Conservation (phyloP, 2,888 invertebrate genomes). For the Cyrtodaria siliqua region DNA sequence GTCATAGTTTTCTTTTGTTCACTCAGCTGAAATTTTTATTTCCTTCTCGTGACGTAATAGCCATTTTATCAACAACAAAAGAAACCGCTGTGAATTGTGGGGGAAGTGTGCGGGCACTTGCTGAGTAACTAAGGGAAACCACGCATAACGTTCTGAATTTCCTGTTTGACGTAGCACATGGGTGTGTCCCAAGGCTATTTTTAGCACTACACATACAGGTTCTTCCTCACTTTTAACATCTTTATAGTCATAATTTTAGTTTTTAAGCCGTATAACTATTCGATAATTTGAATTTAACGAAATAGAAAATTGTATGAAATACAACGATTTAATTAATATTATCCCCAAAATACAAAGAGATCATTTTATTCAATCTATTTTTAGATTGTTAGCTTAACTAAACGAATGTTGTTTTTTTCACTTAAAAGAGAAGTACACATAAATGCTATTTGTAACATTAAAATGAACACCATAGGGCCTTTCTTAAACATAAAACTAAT, state of each 20-base stretch:
- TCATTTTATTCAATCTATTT: too few species aligned
- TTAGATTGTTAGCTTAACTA: too few species aligned
- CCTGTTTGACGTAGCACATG: slow-evolving; percentile 29
- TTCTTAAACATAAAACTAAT: too few species aligned
- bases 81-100: slow-evolving; percentile 52
- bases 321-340: too few species aligned
- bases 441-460: too few species aligned
- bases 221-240: not conserved
- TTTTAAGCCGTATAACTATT: too few species aligned
- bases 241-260: not conserved
- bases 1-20: slow-evolving; percentile 29
- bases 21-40: slow-evolving; percentile 40
- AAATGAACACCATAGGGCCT: too few species aligned
- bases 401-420: too few species aligned
- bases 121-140: slow-evolving; percentile 57
- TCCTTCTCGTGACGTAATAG: slow-evolving; percentile 40
- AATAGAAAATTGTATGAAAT: too few species aligned
- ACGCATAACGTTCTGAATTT: slow-evolving; percentile 35
- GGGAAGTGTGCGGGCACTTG: slow-evolving; percentile 63
- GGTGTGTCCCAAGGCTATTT: slow-evolving; percentile 41
- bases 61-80: slow-evolving; percentile 55
- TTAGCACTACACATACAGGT: slow-evolving; percentile 4
- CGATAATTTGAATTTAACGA: too few species aligned
- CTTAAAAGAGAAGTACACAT: too few species aligned
- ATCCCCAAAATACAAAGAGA: too few species aligned